These are phyloP conservation scores for Zaprionus obscuricornis DNA, from an alignment of 2,888 invertebrate species.

Conservation along the genomic window DNA sequence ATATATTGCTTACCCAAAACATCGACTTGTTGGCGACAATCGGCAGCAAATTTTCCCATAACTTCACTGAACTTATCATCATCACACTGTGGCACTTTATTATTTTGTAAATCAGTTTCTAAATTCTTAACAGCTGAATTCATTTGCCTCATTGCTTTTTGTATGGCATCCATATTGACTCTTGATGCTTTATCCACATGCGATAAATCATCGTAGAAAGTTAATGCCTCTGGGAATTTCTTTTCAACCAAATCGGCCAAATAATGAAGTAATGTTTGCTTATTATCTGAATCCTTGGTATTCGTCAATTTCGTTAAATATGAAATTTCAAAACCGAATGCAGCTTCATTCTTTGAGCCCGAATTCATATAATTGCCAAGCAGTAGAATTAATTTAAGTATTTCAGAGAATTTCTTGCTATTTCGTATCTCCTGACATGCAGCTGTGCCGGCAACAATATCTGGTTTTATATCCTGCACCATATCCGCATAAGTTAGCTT, in stretches of 20 bases:
- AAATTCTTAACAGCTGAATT: constrained; percentile 93
- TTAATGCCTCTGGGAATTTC: constrained; percentile 93
- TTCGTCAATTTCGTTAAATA: constrained; percentile 95
- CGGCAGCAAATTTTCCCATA: constrained; percentile 94
- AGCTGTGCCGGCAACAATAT: constrained; percentile 96
- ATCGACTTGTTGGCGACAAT: constrained; percentile 93
- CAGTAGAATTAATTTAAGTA: constrained; percentile 94
- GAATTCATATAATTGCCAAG: constrained; percentile 99
- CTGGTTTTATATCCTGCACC: constrained; percentile 86
- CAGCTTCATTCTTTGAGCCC: constrained; percentile 96
- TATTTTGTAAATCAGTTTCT: constrained; percentile 95
- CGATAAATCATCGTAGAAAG: constrained; percentile 93
- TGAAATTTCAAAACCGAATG: constrained; percentile 98
- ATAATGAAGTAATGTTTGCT: constrained; percentile 96
- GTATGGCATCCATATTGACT: constrained; percentile 92
- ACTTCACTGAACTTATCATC: constrained; percentile 93
- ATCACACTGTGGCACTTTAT: constrained; percentile 90
- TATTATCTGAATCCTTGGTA: constrained; percentile 97
- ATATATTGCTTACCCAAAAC: constrained; percentile 86
- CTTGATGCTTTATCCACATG: constrained; percentile 96
- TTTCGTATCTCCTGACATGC: constrained; percentile 97
- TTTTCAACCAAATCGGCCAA: constrained; percentile 93
- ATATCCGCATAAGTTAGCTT: constrained; percentile 94
- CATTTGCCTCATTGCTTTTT: constrained; percentile 93
- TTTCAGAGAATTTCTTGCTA: constrained; percentile 94